These are phyloP conservation scores for Drosophila kepulauana DNA, from an alignment of 1,140 invertebrate species.

Conservation along the genomic window DNA sequence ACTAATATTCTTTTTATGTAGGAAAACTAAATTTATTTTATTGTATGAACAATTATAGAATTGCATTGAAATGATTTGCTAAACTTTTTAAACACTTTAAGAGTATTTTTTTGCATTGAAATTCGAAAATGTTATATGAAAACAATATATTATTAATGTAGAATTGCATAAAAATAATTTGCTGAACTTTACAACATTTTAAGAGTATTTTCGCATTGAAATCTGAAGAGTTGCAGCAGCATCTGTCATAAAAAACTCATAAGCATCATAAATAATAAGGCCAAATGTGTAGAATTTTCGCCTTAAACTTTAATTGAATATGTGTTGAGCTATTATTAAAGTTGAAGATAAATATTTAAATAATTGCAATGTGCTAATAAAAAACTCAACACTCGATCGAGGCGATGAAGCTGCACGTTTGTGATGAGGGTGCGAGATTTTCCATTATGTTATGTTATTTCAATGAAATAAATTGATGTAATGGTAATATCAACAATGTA, in stretches of 20 bases:
- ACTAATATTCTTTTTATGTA: no score
- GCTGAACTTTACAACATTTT: no score
- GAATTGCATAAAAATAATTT: no score
- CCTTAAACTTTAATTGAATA: conserved; percentile 7
- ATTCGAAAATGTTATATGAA: neutral
- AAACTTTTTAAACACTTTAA: no score
- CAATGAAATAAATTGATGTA: conserved; percentile 19
- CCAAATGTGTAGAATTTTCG: neutral
- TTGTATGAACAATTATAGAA: no score
- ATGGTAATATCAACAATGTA: conserved; percentile 16
- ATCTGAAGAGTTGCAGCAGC: neutral
- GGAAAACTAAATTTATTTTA: no score
- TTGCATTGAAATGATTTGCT: no score
- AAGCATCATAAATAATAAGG: conserved; percentile 6
- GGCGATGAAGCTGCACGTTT: neutral
- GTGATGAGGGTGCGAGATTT: conserved; percentile 12
- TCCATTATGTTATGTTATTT: conserved; percentile 12
- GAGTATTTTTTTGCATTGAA: neutral
- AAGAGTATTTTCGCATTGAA: neutral
- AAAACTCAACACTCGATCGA: neutral
- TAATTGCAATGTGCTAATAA: conserved; percentile 38
- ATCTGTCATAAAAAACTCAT: neutral
- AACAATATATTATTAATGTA: no score
- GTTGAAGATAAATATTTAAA: conserved; percentile 14
- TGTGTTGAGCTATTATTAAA: neutral